phyloP scores from a whole-genome alignment of 2,797 vertebrate genomes.

The Holocentrus rufus region DNA sequence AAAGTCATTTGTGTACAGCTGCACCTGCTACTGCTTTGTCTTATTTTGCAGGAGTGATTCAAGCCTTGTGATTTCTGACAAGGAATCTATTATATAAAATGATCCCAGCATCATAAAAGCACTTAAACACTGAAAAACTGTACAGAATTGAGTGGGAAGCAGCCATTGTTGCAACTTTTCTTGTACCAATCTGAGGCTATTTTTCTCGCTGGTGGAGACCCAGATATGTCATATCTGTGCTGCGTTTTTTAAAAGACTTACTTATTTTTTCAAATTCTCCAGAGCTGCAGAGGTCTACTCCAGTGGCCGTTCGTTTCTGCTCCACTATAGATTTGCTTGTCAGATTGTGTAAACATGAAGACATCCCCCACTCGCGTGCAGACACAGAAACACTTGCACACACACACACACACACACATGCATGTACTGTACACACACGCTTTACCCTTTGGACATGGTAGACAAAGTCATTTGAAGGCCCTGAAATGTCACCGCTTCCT shows the following conservation, averaged over 20 bases:
- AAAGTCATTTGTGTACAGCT: no score
- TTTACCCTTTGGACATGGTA: slow-evolving; percentile 53
- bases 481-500: slow-evolving; percentile 20
- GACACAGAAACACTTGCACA: slow-evolving; percentile 3
- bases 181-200: slow-evolving; percentile 45
- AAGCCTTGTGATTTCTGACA: no score
- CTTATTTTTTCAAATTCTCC: slow-evolving; percentile 61
- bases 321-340: slow-evolving; percentile 69
- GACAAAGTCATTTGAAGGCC: slow-evolving; percentile 49
- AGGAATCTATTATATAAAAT: no score
- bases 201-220: slow-evolving; percentile 72
- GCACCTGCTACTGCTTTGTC: no score
- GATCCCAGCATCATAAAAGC: slow-evolving; percentile 15
- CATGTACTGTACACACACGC: slow-evolving; percentile 16
- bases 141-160: slow-evolving; percentile 34
- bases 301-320: slow-evolving; percentile 50
- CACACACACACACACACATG: slow-evolving; percentile 16
- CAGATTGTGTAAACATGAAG: slow-evolving; percentile 72
- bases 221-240: slow-evolving; percentile 74
- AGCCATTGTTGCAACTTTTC: slow-evolving; percentile 55
- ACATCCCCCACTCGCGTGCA: slow-evolving; percentile 30
- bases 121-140: slow-evolving; percentile 50
- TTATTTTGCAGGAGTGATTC: no score
- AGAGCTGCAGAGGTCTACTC: slow-evolving; percentile 62
- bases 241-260: slow-evolving; percentile 59